phyloP scores from a whole-genome alignment of 2,888 invertebrate genomes.

The Thymelicus acteon region DNA sequence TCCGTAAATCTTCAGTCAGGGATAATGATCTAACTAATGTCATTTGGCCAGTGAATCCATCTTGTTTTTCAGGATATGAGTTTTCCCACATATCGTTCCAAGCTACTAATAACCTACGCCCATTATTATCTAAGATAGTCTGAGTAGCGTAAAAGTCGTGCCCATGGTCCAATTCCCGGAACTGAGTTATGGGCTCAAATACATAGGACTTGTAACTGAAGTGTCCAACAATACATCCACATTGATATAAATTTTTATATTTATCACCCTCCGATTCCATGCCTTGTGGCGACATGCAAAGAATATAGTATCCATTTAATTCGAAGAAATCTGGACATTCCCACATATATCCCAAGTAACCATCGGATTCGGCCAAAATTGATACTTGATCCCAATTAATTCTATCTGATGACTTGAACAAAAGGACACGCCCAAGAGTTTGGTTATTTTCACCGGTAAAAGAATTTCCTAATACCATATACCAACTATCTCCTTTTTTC shows the following conservation, averaged over 20 bases:
- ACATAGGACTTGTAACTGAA: slow-evolving; percentile 61
- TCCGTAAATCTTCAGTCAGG: slow-evolving; percentile 50
- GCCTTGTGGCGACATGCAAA: slow-evolving; percentile 77
- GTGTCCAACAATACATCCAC: slow-evolving; percentile 73
- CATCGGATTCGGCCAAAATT: slow-evolving; percentile 62
- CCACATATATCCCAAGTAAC: slow-evolving; percentile 73
- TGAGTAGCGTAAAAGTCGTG: slow-evolving; percentile 80
- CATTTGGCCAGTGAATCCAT: slow-evolving; percentile 73
- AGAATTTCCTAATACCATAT: slow-evolving; percentile 76
- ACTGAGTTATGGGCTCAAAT: slow-evolving; percentile 58
- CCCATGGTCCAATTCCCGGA: slow-evolving; percentile 66
- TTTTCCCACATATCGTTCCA: slow-evolving; percentile 79
- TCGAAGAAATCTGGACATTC: slow-evolving; percentile 82
- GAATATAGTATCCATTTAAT: slow-evolving; percentile 62
- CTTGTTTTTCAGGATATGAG: slow-evolving; percentile 63
- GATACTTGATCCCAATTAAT: slow-evolving; percentile 60
- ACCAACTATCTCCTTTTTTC: slow-evolving; percentile 64
- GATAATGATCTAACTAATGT: slow-evolving; percentile 65
- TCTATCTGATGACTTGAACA: slow-evolving; percentile 67
- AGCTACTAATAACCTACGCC: slow-evolving; percentile 64
- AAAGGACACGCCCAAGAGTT: slow-evolving; percentile 60
- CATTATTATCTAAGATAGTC: slow-evolving; percentile 55
- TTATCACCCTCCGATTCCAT: slow-evolving; percentile 61
- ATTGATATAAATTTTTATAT: slow-evolving; percentile 66
- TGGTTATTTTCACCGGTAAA: slow-evolving; percentile 48